Evolutionary conservation across 1,140 invertebrate genomes (phyloP), one percentile per base, ranked within the genome.

Genomic region (Lutraria rhynchaena): DNA sequence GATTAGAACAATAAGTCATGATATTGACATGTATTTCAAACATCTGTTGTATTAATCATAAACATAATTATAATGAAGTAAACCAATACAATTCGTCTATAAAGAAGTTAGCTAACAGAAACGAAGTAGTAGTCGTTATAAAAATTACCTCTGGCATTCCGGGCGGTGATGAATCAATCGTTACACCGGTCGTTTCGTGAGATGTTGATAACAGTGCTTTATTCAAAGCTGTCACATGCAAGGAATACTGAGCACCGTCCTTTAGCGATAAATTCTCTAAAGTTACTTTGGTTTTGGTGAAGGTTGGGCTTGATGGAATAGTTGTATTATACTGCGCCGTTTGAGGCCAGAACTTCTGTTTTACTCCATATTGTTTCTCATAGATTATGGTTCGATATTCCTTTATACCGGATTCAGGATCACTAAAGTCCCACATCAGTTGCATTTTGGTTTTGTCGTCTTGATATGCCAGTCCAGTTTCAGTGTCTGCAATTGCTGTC

Each of bases 181-280:
- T 76, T 37, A 61, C 11, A 35, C 74, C 74, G 24, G 13, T 33
- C 2, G 58, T 65, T 46, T 76, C 74, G 22, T 76, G 74, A 11
- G 74, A 63, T 2, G 74, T 31, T 9, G 74, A 24, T 13, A 76
- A 31, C 19, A 35, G 24, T 9, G 74, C 74, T 35, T 46, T 46
- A 61, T 76, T 63, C 17, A 76, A 27, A 33, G 74, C 74, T 11
- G 74, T 63, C 44, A 76, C 74, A 22, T 76, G 74, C 17, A 76
- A n/a, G 31, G 74, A 49, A 33, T 76, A 76, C 19, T 1, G 19
- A 7, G 60, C 41, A 31, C 74, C 74, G 53, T 76, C 74, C 37
- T n/a, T 51, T 46, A 76, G 7, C 3, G 41, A 51, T 13, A 76
- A 37, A 13, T 31, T 61, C n/a, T 63, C 9, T 11, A 76, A 27